Evolutionary conservation across 2,797 vertebrate species (phyloP).

Genomic region (Manis crassicaudata): DNA sequence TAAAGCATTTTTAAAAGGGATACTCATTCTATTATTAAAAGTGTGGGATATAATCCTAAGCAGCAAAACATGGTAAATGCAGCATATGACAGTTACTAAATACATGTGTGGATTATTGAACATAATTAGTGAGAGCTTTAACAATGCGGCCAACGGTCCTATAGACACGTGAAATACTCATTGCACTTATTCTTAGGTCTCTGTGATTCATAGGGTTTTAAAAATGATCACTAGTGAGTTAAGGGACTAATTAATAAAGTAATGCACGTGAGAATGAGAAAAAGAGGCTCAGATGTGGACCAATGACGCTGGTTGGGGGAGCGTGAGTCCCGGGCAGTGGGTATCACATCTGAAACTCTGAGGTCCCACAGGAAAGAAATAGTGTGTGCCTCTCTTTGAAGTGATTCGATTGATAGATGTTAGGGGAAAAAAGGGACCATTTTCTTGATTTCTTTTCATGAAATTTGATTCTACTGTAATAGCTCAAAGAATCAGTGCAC

Average conservation of each 20-base stretch:
- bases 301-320: not conserved
- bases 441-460: not conserved
- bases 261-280: not conserved
- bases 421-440: no score
- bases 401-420: not conserved
- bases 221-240: not conserved
- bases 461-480: not conserved
- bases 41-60: not conserved
- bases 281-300: not conserved
- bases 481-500: not conserved
- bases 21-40: not conserved
- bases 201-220: not conserved
- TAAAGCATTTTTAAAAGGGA: not conserved
- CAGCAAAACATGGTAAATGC: not conserved
- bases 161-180: not conserved
- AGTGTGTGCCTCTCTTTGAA: not conserved
- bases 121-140: no score
- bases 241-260: no score
- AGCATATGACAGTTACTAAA: not conserved
- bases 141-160: not conserved
- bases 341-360: not conserved
- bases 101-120: not conserved
- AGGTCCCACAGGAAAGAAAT: not conserved
- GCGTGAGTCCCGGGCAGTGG: not conserved
- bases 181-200: not conserved